These are phyloP conservation scores for Petrolisthes manimaculis DNA, from an alignment of 2,888 invertebrate species.

Conservation along the genomic window DNA sequence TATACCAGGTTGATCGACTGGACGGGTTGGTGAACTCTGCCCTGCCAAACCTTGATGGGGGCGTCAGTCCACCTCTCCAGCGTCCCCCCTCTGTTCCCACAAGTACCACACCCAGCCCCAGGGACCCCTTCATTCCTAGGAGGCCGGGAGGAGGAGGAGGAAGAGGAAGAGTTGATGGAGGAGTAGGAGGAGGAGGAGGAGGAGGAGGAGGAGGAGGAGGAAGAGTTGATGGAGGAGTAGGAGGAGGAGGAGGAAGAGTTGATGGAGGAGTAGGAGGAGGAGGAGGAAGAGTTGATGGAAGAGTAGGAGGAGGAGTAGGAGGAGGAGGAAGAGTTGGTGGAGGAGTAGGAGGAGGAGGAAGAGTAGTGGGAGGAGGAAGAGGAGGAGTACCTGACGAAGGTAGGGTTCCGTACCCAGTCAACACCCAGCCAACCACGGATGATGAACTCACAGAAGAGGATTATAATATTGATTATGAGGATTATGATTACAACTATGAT, in stretches of 20 bases:
- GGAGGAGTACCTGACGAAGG: background rate
- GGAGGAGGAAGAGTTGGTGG: background rate
- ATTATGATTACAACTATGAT: background rate
- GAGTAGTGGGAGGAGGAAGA: background rate
- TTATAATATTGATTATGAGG: background rate
- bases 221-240: background rate
- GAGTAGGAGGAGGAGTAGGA: no score
- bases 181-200: background rate
- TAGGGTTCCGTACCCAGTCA: background rate
- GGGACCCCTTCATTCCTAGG: background rate
- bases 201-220: background rate
- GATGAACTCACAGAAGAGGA: background rate
- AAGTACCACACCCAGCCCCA: background rate
- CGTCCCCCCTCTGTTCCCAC: constrained; percentile 2
- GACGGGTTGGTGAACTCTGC: constrained; percentile 39
- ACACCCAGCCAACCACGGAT: background rate
- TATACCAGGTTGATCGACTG: constrained; percentile 35
- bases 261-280: background rate
- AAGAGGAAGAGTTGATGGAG: background rate
- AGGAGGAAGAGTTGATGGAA: background rate
- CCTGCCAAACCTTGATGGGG: constrained; percentile 7
- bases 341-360: background rate
- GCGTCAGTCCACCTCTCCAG: background rate
- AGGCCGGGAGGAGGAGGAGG: background rate
- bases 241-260: background rate